Evolutionary conservation across 1,140 invertebrate species (phyloP).

Genomic region (Neotoxoptera formosana): DNA sequence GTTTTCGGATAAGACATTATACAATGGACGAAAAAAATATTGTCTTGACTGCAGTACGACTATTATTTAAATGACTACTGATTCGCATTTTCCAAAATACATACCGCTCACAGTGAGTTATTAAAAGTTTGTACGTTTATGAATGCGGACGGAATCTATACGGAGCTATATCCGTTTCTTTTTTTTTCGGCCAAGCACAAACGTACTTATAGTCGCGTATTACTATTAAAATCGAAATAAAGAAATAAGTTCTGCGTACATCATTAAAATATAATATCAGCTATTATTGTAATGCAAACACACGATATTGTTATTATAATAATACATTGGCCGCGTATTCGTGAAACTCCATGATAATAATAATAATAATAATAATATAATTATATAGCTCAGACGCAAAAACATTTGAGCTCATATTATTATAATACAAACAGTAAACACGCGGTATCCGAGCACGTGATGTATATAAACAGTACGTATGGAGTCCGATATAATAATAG

Average conservation of each 20-base stretch:
- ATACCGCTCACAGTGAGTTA: not conserved
- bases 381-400: not conserved
- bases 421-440: not conserved
- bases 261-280: constrained; percentile 10
- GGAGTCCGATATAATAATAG: not conserved
- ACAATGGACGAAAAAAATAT: not conserved
- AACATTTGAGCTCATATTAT: not conserved
- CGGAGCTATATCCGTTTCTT: not conserved
- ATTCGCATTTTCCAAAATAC: not conserved
- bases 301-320: not conserved
- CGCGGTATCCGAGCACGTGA: not conserved
- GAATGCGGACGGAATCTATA: not conserved
- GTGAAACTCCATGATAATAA: not conserved
- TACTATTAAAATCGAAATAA: not conserved
- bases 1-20: not conserved
- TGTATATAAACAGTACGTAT: not conserved
- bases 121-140: too few species aligned
- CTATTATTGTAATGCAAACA: not conserved
- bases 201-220: not conserved
- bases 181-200: not conserved
- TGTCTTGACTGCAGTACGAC: not conserved
- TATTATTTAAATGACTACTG: not conserved
- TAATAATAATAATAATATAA: too few species aligned
- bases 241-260: not conserved
- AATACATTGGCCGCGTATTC: not conserved